These are phyloP conservation scores for Lithosia quadra DNA, from an alignment of 2,888 invertebrate species.

Conservation along the genomic window DNA sequence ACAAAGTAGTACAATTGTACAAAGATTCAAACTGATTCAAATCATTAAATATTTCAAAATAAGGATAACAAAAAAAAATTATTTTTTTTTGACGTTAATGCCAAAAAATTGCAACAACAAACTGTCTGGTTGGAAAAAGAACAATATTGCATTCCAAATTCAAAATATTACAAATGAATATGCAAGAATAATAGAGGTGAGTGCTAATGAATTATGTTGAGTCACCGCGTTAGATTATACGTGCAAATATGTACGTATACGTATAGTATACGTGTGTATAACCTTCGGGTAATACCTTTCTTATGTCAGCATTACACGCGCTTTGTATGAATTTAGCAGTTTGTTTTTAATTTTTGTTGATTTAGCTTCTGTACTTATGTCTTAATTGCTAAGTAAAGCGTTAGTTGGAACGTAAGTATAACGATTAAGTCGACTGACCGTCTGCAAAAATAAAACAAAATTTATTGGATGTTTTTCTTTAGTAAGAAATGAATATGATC, in stretches of 20 bases:
- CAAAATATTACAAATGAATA: slow-evolving; percentile 7
- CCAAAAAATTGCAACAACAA: background rate
- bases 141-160: slow-evolving; percentile 6
- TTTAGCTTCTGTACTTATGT: background rate
- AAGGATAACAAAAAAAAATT: background rate
- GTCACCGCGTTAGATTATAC: slow-evolving; percentile 30
- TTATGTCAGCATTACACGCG: slow-evolving; percentile 1
- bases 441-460: no score
- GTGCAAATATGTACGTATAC: slow-evolving; percentile 40
- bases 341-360: slow-evolving; percentile 1
- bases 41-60: no score
- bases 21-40: no score
- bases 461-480: no score
- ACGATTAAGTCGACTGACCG: no score
- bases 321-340: background rate
- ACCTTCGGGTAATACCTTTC: slow-evolving; percentile 32
- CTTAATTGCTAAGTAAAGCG: background rate
- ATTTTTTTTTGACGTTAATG: background rate
- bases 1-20: background rate
- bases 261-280: slow-evolving; percentile 5
- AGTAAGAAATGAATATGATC: no score
- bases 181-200: slow-evolving; percentile 8
- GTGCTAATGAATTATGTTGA: slow-evolving; percentile 25
- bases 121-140: background rate
- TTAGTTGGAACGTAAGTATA: no score